These are phyloP conservation scores for Drosophila seguyi DNA, from an alignment of 1,140 invertebrate genomes.

Conservation along the genomic window DNA sequence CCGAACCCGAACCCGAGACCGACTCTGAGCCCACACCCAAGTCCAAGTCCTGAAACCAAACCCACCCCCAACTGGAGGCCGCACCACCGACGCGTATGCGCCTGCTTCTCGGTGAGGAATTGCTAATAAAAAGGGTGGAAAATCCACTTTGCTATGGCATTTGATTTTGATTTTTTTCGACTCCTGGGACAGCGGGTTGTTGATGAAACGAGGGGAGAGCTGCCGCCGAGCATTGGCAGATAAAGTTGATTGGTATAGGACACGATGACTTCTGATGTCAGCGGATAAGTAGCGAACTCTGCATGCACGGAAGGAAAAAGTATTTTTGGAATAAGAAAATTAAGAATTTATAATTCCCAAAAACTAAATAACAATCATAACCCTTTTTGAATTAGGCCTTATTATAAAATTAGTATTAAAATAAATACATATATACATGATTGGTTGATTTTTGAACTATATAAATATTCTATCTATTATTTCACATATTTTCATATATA, in stretches of 20 bases:
- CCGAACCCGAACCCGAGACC: slow-evolving; percentile 19
- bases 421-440: too few relatives aligned
- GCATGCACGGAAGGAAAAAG: background rate
- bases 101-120: slow-evolving; percentile 54
- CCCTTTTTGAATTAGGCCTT: too few relatives aligned
- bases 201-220: slow-evolving; percentile 4
- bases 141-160: slow-evolving; percentile 85
- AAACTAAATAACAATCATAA: background rate
- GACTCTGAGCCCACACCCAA: slow-evolving; percentile 10
- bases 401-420: too few relatives aligned
- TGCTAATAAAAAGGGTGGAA: slow-evolving; percentile 84
- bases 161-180: slow-evolving; percentile 81
- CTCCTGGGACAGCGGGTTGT: slow-evolving; percentile 50
- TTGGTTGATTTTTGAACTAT: too few relatives aligned
- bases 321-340: background rate
- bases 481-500: too few relatives aligned
- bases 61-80: slow-evolving; percentile 15
- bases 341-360: background rate
- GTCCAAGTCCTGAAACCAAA: slow-evolving; percentile 7
- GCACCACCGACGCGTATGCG: slow-evolving; percentile 44
- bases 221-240: slow-evolving; percentile 23
- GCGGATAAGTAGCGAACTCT: slow-evolving; percentile 49
- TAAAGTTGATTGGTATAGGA: slow-evolving; percentile 43
- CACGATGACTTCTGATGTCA: slow-evolving; percentile 67
- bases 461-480: too few relatives aligned